A percentile compares a stretch with the other conserved stretches of the same genome.
phyloP scores from a whole-genome alignment of 2,113 vertebrate species.

The Eonycteris spelaea region DNA sequence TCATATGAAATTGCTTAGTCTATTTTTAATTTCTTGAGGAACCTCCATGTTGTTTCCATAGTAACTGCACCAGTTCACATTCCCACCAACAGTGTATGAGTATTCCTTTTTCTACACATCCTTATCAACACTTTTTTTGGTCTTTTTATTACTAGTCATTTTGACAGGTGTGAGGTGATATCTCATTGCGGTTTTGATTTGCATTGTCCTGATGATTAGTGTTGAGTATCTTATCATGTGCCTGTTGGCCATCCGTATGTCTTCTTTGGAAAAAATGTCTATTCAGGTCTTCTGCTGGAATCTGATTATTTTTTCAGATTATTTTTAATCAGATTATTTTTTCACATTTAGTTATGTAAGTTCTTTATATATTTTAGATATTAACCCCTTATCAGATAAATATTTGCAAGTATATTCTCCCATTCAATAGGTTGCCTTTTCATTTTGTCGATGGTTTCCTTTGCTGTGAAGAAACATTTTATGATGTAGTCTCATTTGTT shows the following conservation, averaged over 20 bases:
- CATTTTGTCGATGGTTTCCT: not conserved
- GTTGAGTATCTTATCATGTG: not conserved
- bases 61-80: not conserved
- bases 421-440: not conserved
- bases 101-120: not conserved
- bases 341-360: not conserved
- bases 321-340: not conserved
- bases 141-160: not conserved
- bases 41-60: not conserved
- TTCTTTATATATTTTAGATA: not conserved
- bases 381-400: not conserved
- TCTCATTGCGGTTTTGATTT: not conserved
- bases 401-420: not conserved
- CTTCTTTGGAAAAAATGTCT: not conserved
- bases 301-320: not conserved
- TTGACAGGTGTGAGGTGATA: not conserved
- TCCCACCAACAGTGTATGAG: not conserved
- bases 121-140: not conserved
- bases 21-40: not conserved
- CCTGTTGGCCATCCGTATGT: not conserved
- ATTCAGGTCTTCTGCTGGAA: not conserved
- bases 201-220: not conserved
- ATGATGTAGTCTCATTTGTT: not conserved
- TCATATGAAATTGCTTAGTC: not conserved
- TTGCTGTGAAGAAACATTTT: not conserved